phyloP scores from a whole-genome alignment of 2,113 vertebrate species.

The Calyptomena viridis region DNA sequence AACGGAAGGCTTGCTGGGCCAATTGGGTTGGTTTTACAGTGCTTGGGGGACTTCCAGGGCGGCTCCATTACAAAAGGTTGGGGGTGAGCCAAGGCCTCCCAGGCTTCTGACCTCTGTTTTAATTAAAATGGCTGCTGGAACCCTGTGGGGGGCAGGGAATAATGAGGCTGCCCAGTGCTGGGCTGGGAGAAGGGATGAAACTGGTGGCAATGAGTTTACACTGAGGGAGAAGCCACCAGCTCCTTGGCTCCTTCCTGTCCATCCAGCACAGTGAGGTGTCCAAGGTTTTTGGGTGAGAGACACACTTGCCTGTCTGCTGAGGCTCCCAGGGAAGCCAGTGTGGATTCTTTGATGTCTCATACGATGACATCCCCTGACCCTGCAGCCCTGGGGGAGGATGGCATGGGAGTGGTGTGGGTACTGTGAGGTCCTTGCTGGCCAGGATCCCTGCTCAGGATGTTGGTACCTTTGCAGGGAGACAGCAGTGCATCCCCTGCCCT shows the following conservation, averaged over 20 bases:
- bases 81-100: not conserved
- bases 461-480: not conserved
- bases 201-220: fast-evolving
- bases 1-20: fast-evolving
- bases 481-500: fast-evolving
- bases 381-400: not conserved
- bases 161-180: fast-evolving
- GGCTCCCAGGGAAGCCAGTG: fast-evolving
- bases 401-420: not conserved
- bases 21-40: not conserved
- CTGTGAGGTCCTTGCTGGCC: fast-evolving
- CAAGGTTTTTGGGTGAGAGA: fast-evolving
- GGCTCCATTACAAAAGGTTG: not conserved
- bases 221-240: not conserved
- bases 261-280: not conserved
- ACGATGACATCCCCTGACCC: fast-evolving
- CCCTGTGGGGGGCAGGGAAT: fast-evolving
- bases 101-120: not conserved
- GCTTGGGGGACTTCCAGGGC: fast-evolving
- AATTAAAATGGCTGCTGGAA: not conserved
- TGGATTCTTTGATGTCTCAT: not conserved
- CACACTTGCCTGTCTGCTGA: fast-evolving
- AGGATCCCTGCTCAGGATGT: not conserved
- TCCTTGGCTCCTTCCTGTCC: not conserved
- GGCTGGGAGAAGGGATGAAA: not conserved